A percentile compares a stretch with the other conserved stretches of the same genome.
Conservation (phyloP, 2,113 vertebrate species). For the Triplophysa rosa region DNA sequence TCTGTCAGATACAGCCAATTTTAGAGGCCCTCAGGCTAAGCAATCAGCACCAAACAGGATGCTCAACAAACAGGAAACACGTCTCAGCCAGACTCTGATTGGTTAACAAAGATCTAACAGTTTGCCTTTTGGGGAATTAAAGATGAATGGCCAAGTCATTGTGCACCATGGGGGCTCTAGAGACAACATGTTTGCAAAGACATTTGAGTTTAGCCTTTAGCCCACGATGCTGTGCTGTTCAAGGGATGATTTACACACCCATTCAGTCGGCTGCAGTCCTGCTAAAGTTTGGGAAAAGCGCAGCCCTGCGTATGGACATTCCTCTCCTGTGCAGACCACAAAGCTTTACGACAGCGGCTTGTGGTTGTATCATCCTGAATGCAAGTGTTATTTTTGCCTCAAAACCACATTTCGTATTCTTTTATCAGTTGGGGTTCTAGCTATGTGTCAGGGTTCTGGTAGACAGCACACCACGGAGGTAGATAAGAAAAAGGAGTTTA, state of each 20-base stretch:
- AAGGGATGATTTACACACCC: constrained; percentile 39
- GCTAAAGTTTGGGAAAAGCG: constrained; percentile 26
- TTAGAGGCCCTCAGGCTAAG: constrained; percentile 12
- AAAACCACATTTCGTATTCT: too few relatives aligned
- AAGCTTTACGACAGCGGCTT: constrained; percentile 38
- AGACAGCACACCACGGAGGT: too few relatives aligned
- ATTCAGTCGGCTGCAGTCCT: neutral
- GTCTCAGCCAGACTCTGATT: constrained; percentile 36
- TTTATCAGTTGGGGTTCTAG: too few relatives aligned
- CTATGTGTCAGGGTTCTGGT: too few relatives aligned
- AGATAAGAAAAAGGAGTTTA: too few relatives aligned
- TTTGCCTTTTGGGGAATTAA: constrained; percentile 31
- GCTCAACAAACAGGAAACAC: constrained; percentile 39
- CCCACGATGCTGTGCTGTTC: constrained; percentile 32
- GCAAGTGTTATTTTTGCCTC: constrained; percentile 22
- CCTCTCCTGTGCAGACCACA: constrained; percentile 7
- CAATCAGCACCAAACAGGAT: constrained; percentile 46
- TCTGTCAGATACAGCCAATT: constrained; percentile 11
- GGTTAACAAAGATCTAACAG: neutral
- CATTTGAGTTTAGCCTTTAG: constrained; percentile 23
- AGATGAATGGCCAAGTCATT: constrained; percentile 22
- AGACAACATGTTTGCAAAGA: constrained; percentile 44
- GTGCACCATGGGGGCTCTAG: constrained; percentile 10
- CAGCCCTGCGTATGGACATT: constrained; percentile 42
- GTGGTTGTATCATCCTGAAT: constrained; percentile 23